Base-by-base conservation (phyloP, 2,888 invertebrate genomes). In the Oasisia sp. region DNA sequence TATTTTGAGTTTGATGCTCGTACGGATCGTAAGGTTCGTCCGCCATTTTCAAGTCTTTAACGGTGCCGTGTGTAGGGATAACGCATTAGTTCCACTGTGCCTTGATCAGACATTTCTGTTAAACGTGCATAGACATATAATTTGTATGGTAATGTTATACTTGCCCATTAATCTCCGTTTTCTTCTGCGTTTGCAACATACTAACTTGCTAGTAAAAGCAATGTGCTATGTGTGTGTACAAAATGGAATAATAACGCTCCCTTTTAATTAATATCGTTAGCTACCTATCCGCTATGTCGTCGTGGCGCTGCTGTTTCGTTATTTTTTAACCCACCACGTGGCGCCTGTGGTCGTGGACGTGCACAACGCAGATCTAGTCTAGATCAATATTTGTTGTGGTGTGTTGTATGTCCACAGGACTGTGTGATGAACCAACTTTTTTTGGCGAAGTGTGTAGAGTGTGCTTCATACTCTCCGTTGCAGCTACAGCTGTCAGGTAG, bases 1-100 rank as follows among this genome's bases (percentile, higher is more conserved):
- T 74, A 74, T 74, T 74, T 74, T 74, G 74, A 74, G 74, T 74
- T 74, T 74, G 74, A 74, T 74, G 74, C 74, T 74, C 74, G 74
- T 74, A 74, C 7, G 74, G 74, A 74, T 74, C 74, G 74, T 74
- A 74, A n/a, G 74, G 74, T 74, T 74, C 74, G 27, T 74, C 74
- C 74, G 74, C 74, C 74, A 74, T 74, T 74, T 74, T 74, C 74
- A 74, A 74, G 74, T 74, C 74, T 74, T 56, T 74, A 74, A 74
- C 74, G 74, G 74, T 74, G 74, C 19, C 74, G 74, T 19, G 14
- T 5, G 0, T 19, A 74, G 74, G 74, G 74, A 74, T 27, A 19
- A 74, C 27, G 74, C 74, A 74, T 74, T 74, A 74, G 74, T 74
- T 74, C 27, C n/a, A 74, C 74, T 7, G 27, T 74, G 7, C 74